Evolutionary conservation across 2,797 vertebrate genomes (phyloP), one percentile per base, ranked within the genome.

Genomic region (Sebastiscus tertius): DNA sequence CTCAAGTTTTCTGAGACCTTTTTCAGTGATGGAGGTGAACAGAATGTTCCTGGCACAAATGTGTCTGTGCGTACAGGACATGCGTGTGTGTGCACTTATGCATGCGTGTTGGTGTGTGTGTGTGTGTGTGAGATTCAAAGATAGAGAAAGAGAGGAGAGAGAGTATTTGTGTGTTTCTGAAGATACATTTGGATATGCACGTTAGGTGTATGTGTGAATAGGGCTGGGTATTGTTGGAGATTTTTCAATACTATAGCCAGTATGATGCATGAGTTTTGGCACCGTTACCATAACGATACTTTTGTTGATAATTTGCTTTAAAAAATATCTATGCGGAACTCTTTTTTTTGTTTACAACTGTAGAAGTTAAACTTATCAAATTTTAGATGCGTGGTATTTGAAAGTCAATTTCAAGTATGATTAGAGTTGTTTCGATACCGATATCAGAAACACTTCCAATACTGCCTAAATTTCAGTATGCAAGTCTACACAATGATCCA

Each of bases 11-110:
- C 79, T 82, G 88, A 91, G 72, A 86, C 77, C 70, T 82, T n/a
- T 87, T 88, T 90, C 71, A 82, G 76, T 55, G 80, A 89, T 88
- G 76, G 86, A 91, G 89, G 89, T 85, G 91, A 89, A 93, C 91
- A 93, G 89, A 92, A 92, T 91, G 90, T 92, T 93, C 91, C 85
- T 91, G 89, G 91, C 87, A 82, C 79, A 74, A 83, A 64, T 66
- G 42, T 78, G 67, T 85, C 62, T 85, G 49, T 63, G 76, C 34
- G 62, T 78, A 77, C 62, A 73, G 54, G 75, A 79, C 1, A 71
- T 81, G 64, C 5, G 75, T 80, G 68, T 60, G 62, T 87, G 72
- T 78, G 60, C 69, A 36, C 20, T 56, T 64, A 31, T 65, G 59
- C 8, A 59, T 69, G 42, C 6, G 61, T 46, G 71, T 75, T 24